A percentile compares a stretch with the other conserved stretches of the same genome.
These are phyloP conservation scores for Spodoptera littoralis DNA, from an alignment of 2,888 invertebrate species.

Conservation along the genomic window DNA sequence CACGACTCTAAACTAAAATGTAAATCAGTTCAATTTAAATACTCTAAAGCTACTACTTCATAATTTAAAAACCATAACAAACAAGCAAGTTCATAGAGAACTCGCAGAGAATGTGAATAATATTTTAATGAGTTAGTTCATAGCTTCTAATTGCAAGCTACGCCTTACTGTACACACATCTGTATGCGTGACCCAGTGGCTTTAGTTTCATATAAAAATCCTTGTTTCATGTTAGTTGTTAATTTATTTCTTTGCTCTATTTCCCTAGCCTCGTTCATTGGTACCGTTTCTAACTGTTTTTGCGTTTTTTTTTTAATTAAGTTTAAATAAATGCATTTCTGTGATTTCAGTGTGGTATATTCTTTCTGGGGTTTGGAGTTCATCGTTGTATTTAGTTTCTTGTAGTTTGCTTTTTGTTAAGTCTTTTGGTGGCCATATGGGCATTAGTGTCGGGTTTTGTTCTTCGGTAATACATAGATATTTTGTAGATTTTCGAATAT, in stretches of 20 bases:
- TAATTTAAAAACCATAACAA: neutral
- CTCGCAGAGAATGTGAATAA: constrained; percentile 3
- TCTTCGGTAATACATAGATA: too few relatives aligned
- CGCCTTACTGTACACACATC: neutral
- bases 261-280: constrained; percentile 8
- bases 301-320: neutral
- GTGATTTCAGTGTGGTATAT: too few relatives aligned
- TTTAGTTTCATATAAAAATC: constrained; percentile 7
- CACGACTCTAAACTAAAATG: too few relatives aligned
- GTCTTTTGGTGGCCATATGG: too few relatives aligned
- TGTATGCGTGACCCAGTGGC: constrained; percentile 1
- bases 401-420: too few relatives aligned
- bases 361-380: too few relatives aligned
- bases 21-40: too few relatives aligned
- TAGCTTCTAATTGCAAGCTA: constrained; percentile 20
- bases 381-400: too few relatives aligned
- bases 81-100: neutral
- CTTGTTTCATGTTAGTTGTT: neutral
- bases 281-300: constrained; percentile 9
- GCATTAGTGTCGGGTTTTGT: too few relatives aligned
- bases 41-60: too few relatives aligned
- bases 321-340: constrained; percentile 4
- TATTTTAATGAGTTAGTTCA: constrained; percentile 8
- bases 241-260: constrained; percentile 7
- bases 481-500: too few relatives aligned